These are phyloP conservation scores for Erythrocercus mccallii DNA, from an alignment of 2,113 vertebrate genomes.

Conservation along the genomic window DNA sequence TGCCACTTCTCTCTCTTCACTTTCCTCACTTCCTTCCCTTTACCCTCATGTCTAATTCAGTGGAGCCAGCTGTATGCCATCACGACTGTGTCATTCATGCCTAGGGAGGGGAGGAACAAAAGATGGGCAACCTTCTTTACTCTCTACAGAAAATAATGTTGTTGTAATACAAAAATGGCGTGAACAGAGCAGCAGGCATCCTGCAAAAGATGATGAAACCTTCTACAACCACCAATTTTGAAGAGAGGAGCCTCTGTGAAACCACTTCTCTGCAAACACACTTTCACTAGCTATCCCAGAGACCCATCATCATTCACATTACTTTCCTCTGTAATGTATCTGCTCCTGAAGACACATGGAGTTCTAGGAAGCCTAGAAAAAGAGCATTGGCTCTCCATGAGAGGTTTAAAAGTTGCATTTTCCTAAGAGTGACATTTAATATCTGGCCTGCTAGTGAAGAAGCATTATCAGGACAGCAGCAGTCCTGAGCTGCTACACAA, in stretches of 20 bases:
- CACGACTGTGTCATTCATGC: neutral
- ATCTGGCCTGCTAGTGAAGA: neutral
- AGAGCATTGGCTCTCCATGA: neutral
- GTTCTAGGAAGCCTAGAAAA: neutral
- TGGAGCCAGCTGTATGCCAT: neutral
- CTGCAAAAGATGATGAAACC: neutral
- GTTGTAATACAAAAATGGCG: neutral
- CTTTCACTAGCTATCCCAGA: neutral
- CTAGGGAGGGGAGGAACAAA: neutral
- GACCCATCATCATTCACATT: rapidly evolving
- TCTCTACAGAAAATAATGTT: neutral
- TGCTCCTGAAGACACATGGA: neutral
- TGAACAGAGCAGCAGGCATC: neutral
- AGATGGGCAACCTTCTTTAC: neutral
- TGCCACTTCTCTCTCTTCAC: neutral
- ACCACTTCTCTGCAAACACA: neutral
- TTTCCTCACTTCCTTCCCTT: neutral
- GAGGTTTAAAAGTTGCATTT: neutral
- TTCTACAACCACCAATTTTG: neutral
- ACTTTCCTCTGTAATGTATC: neutral
- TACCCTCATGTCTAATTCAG: neutral
- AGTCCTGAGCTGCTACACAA: neutral
- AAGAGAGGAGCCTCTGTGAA: neutral
- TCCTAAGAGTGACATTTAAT: neutral
- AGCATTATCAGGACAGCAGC: neutral